These are phyloP conservation scores for Danio albolineatus DNA, from an alignment of 2,797 vertebrate species.

Conservation along the genomic window DNA sequence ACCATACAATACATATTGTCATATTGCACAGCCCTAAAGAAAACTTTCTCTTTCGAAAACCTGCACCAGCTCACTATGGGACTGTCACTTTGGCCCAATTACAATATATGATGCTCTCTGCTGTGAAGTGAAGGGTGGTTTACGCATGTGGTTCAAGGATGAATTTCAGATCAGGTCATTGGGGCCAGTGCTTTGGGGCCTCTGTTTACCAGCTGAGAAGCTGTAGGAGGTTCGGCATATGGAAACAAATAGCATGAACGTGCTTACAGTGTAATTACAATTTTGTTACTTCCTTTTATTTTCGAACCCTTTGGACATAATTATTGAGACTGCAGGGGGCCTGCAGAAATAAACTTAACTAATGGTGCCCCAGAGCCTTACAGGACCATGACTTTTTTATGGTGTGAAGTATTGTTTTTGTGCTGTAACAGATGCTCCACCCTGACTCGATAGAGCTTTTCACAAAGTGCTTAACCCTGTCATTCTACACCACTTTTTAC, in stretches of 20 bases:
- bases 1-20: no score
- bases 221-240: not conserved
- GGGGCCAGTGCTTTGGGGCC: not conserved
- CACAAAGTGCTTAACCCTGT: no score
- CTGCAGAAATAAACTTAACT: not conserved
- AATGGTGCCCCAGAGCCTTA: not conserved
- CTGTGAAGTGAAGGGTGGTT: not conserved
- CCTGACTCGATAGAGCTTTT: not conserved
- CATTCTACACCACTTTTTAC: no score
- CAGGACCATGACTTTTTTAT: not conserved
- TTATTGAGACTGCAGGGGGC: not conserved
- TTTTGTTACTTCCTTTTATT: not conserved
- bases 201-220: slow-evolving; percentile 1
- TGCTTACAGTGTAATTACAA: not conserved
- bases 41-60: not conserved
- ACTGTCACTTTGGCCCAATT: not conserved
- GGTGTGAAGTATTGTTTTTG: not conserved
- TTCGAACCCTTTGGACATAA: not conserved
- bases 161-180: not conserved
- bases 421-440: not conserved
- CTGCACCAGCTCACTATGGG: not conserved
- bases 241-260: not conserved
- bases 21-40: no score
- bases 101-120: not conserved
- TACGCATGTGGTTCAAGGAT: not conserved